These are phyloP conservation scores for Notodonta ziczac DNA, from an alignment of 2,888 invertebrate species.

Conservation along the genomic window DNA sequence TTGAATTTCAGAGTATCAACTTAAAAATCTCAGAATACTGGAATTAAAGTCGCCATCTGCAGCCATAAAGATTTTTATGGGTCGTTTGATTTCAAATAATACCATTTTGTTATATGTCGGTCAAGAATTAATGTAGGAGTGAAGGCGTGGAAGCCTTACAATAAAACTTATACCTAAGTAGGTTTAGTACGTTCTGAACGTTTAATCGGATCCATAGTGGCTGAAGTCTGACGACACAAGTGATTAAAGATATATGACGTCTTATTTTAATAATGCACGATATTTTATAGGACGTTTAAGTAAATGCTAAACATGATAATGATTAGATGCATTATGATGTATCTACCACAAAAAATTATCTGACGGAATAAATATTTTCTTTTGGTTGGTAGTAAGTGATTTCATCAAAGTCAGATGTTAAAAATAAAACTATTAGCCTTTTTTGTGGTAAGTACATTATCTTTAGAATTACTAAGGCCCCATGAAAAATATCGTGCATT, in stretches of 20 bases:
- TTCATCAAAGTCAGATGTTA: no score
- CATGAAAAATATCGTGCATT: no score
- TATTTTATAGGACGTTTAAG: no score
- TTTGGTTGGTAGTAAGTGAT: no score
- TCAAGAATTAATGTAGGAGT: slow-evolving; percentile 43
- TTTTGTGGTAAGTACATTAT: no score
- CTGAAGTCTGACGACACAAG: neutral
- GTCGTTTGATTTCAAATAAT: neutral
- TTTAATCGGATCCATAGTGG: slow-evolving; percentile 54
- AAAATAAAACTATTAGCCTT: no score
- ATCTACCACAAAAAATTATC: no score
- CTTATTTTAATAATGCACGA: no score
- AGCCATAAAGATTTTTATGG: neutral
- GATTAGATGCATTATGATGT: no score
- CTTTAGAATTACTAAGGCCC: no score
- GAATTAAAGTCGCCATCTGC: slow-evolving; percentile 6
- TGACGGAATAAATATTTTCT: no score
- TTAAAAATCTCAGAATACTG: slow-evolving; percentile 13
- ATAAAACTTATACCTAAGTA: slow-evolving; percentile 54
- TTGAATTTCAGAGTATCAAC: neutral
- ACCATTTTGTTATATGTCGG: slow-evolving; percentile 11
- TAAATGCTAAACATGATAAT: no score
- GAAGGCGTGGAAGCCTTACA: slow-evolving; percentile 62
- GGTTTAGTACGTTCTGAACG: slow-evolving; percentile 62
- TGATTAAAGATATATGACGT: neutral